Conservation (phyloP, 2,113 vertebrate genomes). For the Corynorhinus townsendii region DNA sequence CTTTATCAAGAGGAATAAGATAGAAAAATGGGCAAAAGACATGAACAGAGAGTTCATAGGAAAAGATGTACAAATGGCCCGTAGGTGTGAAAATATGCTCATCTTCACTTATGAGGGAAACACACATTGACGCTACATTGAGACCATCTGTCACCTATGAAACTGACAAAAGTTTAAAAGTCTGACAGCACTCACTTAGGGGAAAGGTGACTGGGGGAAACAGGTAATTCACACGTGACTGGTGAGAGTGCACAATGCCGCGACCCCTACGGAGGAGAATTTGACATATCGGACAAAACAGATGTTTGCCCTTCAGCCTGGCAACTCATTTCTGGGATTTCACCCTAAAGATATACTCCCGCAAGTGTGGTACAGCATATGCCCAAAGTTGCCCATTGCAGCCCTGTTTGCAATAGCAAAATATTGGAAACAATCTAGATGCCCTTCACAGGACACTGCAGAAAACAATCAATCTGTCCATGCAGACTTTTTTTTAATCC, state of each 20-base stretch:
- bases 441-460: neutral
- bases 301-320: neutral
- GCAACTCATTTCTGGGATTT: neutral
- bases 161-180: neutral
- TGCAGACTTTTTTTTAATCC: neutral
- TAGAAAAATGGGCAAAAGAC: neutral
- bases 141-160: neutral
- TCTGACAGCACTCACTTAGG: neutral
- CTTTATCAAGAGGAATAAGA: neutral
- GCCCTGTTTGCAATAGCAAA: neutral
- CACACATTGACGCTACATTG: neutral
- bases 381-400: neutral
- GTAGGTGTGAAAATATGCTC: neutral
- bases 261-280: no score
- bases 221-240: fast-evolving
- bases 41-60: neutral
- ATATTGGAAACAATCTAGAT: neutral
- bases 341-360: neutral
- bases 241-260: neutral
- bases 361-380: neutral
- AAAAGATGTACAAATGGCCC: neutral
- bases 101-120: neutral
- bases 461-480: no score
- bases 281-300: neutral
- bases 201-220: neutral